Conservation (phyloP, 2,888 invertebrate species). For the Drosophila macrospina region DNA sequence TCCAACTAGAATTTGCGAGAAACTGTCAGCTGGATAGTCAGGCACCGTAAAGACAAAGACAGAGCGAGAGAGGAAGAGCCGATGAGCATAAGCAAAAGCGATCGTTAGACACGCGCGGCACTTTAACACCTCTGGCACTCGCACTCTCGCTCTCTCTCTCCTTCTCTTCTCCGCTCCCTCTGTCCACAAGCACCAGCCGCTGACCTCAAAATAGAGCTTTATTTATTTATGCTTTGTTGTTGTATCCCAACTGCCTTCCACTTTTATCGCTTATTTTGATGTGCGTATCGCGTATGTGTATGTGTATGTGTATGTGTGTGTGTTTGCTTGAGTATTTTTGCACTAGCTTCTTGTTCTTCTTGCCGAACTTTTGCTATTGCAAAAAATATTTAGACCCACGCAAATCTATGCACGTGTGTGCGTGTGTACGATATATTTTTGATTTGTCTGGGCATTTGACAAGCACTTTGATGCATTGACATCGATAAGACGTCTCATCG, state of each 20-base stretch:
- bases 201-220: slow-evolving; percentile 68
- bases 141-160: not conserved
- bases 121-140: slow-evolving; percentile 13
- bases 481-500: slow-evolving; percentile 47
- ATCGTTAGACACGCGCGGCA: slow-evolving; percentile 41
- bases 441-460: slow-evolving; percentile 50
- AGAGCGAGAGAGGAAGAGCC: slow-evolving; percentile 16
- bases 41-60: slow-evolving; percentile 1
- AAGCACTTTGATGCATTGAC: slow-evolving; percentile 55
- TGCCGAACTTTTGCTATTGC: slow-evolving; percentile 13
- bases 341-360: slow-evolving; percentile 11
- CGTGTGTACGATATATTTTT: slow-evolving; percentile 8
- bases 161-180: slow-evolving; percentile 12
- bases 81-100: slow-evolving; percentile 11
- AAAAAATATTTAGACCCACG: slow-evolving; percentile 1
- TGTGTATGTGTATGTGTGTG: slow-evolving; percentile 1
- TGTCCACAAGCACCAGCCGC: slow-evolving; percentile 6
- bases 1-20: slow-evolving; percentile 51
- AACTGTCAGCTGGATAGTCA: slow-evolving; percentile 35
- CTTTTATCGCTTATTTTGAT: slow-evolving; percentile 30
- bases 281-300: slow-evolving; percentile 7
- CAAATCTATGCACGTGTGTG: not conserved
- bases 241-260: slow-evolving; percentile 24
- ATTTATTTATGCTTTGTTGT: slow-evolving; percentile 45
- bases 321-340: slow-evolving; percentile 5